Conservation (phyloP, 2,113 vertebrate genomes). For the Gymnorhina tibicen region DNA sequence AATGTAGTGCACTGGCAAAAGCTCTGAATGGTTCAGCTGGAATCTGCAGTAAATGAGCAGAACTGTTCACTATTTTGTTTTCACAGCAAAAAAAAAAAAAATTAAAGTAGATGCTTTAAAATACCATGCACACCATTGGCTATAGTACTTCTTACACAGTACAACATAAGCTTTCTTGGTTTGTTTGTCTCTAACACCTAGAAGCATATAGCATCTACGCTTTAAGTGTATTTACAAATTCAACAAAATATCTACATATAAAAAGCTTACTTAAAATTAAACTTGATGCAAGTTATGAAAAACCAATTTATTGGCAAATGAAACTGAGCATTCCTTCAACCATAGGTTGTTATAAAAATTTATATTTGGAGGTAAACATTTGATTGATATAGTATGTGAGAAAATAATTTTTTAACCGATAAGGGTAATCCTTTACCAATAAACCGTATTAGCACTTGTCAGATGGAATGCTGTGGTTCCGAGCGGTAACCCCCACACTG, state of each 20-base stretch:
- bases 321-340: conserved; percentile 84
- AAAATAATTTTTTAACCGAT: conserved; percentile 20
- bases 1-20: conserved; percentile 26
- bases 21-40: conserved; percentile 29
- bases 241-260: conserved; percentile 93
- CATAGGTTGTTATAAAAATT: conserved; percentile 80
- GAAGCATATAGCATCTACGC: conserved; percentile 78
- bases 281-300: conserved; percentile 99
- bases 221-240: conserved; percentile 92
- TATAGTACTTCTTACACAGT: conserved; percentile 79
- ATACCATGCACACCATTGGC: conserved; percentile 77
- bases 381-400: conserved; percentile 50
- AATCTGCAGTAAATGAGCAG: conserved; percentile 23
- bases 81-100: conserved; percentile 78
- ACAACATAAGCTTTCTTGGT: conserved; percentile 71
- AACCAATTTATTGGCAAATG: conserved; percentile 89
- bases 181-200: conserved; percentile 73
- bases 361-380: conserved; percentile 75
- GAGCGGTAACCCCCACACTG: neutral
- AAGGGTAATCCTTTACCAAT: conserved; percentile 26
- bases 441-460: conserved; percentile 36
- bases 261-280: conserved; percentile 90
- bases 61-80: conserved; percentile 59
- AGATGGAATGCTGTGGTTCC: neutral
- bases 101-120: conserved; percentile 75